These are phyloP conservation scores for Dysdera silvatica DNA, from an alignment of 1,140 invertebrate species.

Conservation along the genomic window DNA sequence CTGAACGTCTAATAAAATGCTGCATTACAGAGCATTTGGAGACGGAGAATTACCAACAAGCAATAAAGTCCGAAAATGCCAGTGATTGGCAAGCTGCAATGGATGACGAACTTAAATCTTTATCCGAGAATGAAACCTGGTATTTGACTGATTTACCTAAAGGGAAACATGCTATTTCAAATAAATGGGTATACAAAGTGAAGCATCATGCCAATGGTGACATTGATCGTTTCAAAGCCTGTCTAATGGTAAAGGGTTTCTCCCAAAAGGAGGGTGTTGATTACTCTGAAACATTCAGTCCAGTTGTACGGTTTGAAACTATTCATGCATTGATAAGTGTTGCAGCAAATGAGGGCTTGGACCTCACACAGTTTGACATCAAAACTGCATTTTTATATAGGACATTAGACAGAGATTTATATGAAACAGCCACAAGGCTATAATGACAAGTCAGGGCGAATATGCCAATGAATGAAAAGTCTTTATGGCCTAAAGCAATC, in stretches of 20 bases:
- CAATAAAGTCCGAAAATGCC: too few species aligned
- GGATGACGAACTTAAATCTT: too few species aligned
- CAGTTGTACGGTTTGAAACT: conserved; percentile 37
- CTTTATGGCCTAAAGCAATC: too few species aligned
- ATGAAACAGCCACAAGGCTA: conserved; percentile 39
- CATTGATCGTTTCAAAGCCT: conserved; percentile 39
- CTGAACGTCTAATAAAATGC: too few species aligned
- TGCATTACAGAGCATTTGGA: too few species aligned
- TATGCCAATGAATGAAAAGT: too few species aligned
- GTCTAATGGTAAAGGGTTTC: conserved; percentile 43
- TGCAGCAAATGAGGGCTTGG: conserved; percentile 33
- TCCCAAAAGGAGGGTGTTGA: conserved; percentile 40
- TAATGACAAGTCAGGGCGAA: too few species aligned
- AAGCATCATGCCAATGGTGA: conserved; percentile 37
- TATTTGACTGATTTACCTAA: conserved; percentile 35
- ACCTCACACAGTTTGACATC: conserved; percentile 39
- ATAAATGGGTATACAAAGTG: conserved; percentile 41
- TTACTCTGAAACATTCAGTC: conserved; percentile 43
- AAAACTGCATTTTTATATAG: conserved; percentile 41
- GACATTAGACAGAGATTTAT: conserved; percentile 41
- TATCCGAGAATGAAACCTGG: conserved; percentile 45
- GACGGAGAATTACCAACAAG: too few species aligned
- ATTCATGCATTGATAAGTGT: conserved; percentile 38
- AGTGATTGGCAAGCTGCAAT: too few species aligned
- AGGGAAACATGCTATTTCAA: conserved; percentile 34